Conservation (phyloP, 2,797 vertebrate species). For the Lepilemur septentrionalis region DNA sequence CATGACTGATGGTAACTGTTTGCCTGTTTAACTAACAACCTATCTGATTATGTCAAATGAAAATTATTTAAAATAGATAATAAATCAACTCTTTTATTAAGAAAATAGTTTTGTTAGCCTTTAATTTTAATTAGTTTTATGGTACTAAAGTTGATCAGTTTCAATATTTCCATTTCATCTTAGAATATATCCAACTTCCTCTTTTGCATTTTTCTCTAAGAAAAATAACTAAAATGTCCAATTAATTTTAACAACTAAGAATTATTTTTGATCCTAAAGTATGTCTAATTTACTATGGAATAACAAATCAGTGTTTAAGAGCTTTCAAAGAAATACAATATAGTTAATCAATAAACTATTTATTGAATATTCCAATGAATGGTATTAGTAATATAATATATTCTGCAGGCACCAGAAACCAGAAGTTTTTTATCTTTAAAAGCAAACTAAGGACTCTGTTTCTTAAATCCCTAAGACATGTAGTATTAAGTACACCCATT, state of each 20-base stretch:
- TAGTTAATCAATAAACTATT: background rate
- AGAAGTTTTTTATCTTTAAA: constrained; percentile 23
- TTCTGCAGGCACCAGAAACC: background rate
- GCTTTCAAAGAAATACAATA: background rate
- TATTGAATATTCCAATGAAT: background rate
- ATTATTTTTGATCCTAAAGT: background rate
- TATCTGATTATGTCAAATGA: constrained; percentile 69
- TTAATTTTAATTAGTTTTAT: constrained; percentile 26
- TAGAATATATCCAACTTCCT: background rate
- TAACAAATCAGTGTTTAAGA: background rate
- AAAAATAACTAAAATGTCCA: constrained; percentile 14
- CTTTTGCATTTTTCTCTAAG: constrained; percentile 29
- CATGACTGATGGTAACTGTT: constrained; percentile 64
- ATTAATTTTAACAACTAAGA: constrained; percentile 30
- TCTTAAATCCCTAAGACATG: background rate
- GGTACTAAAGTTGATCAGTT: background rate
- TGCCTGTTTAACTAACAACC: constrained; percentile 77
- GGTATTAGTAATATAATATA: background rate
- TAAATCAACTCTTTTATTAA: constrained; percentile 6
- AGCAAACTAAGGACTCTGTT: background rate
- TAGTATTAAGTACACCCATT: background rate
- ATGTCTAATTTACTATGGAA: background rate
- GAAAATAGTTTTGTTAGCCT: constrained; percentile 8
- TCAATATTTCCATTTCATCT: constrained; percentile 2
- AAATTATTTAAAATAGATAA: constrained; percentile 67